phyloP scores from a whole-genome alignment of 2,113 vertebrate genomes.

The Deroptyus accipitrinus region DNA sequence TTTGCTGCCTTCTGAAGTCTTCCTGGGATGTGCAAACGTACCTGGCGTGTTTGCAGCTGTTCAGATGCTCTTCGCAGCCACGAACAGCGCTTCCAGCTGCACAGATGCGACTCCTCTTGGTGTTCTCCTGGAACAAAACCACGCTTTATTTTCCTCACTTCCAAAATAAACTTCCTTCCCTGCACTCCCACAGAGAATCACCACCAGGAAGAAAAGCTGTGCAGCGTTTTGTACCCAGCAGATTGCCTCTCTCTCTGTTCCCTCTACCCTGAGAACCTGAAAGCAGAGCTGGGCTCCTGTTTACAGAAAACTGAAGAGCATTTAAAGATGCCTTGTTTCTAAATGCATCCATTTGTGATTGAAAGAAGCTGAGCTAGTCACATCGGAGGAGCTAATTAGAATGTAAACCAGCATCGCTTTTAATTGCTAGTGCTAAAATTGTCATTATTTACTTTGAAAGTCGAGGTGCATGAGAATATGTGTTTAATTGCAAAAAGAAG shows the following conservation, averaged over 20 bases:
- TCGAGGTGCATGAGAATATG: constrained; percentile 40
- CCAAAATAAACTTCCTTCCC: constrained; percentile 68
- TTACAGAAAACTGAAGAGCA: neutral
- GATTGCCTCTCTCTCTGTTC: constrained; percentile 20
- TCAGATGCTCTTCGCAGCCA: neutral
- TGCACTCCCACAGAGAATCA: constrained; percentile 24
- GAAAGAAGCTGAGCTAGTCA: constrained; percentile 51
- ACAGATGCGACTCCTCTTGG: constrained; percentile 45
- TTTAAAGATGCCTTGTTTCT: constrained; percentile 26
- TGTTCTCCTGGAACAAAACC: constrained; percentile 49
- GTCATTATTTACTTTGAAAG: constrained; percentile 62
- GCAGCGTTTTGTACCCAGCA: constrained; percentile 33
- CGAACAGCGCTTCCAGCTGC: neutral
- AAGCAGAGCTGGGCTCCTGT: constrained; percentile 44
- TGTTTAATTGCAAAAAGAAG: constrained; percentile 53
- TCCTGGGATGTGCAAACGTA: neutral
- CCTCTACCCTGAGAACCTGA: constrained; percentile 5
- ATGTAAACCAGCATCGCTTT: constrained; percentile 9
- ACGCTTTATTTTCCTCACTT: constrained; percentile 59
- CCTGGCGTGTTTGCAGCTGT: constrained; percentile 37
- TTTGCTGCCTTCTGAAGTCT: neutral
- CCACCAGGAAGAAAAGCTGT: constrained; percentile 48
- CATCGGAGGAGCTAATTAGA: constrained; percentile 39
- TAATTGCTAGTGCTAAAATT: constrained; percentile 52
- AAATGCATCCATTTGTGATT: constrained; percentile 43